These are phyloP conservation scores for Leptinotarsa juncta DNA, from an alignment of 2,888 invertebrate species.

Conservation along the genomic window DNA sequence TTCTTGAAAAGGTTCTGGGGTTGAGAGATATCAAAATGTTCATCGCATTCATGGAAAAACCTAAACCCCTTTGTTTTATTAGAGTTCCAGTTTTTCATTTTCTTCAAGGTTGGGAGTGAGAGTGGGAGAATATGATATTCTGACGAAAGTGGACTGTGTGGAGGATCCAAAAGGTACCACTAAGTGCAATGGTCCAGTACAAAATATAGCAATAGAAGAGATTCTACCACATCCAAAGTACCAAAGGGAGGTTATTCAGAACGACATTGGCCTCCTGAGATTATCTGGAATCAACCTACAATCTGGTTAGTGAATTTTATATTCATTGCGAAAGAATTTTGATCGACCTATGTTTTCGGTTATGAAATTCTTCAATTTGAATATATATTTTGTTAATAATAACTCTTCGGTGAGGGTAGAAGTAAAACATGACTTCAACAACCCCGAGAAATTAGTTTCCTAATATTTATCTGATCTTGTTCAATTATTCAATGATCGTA, in stretches of 20 bases:
- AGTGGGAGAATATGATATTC: slow-evolving; percentile 54
- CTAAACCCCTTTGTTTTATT: too few species aligned
- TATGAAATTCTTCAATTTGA: too few species aligned
- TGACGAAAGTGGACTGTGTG: slow-evolving; percentile 69
- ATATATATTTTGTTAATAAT: too few species aligned
- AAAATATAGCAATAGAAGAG: slow-evolving; percentile 68
- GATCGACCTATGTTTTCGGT: too few species aligned
- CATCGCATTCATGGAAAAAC: too few species aligned
- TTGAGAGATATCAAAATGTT: too few species aligned
- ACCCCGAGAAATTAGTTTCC: too few species aligned
- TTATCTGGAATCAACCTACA: slow-evolving; percentile 63
- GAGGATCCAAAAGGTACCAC: slow-evolving; percentile 32
- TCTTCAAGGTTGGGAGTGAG: slow-evolving; percentile 35
- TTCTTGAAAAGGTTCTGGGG: too few species aligned
- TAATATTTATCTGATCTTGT: too few species aligned
- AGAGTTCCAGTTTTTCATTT: neutral
- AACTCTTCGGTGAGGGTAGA: too few species aligned
- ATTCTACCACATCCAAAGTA: slow-evolving; percentile 69
- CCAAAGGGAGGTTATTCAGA: slow-evolving; percentile 64
- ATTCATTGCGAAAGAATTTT: slow-evolving; percentile 5
- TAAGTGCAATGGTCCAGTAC: slow-evolving; percentile 61
- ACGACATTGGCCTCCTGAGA: slow-evolving; percentile 72
- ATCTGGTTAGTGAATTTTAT: slow-evolving; percentile 47
- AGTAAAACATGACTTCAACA: too few species aligned
- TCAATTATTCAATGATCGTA: too few species aligned